A percentile compares a stretch with the other conserved stretches of the same genome.
Evolutionary conservation across 2,113 vertebrate genomes (phyloP).

Genomic region (Lichenostomus cassidix): DNA sequence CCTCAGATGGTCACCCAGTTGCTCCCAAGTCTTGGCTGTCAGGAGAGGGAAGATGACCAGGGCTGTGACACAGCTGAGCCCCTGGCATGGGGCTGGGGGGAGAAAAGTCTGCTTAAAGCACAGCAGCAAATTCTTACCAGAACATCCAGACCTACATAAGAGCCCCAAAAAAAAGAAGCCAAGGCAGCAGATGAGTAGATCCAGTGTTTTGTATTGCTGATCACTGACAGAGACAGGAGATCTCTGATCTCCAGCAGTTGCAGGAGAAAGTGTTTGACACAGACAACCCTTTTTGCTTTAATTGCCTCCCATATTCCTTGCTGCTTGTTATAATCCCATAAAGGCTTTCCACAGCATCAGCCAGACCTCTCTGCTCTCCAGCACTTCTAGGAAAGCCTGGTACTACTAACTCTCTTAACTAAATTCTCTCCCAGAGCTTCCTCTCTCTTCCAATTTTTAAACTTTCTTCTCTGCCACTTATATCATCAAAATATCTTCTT

Average conservation of each 20-base stretch:
- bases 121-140: background rate
- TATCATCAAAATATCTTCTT: background rate
- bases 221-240: background rate
- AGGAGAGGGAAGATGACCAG: background rate
- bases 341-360: background rate
- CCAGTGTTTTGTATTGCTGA: background rate
- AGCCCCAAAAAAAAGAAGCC: background rate
- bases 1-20: background rate
- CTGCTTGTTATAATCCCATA: background rate
- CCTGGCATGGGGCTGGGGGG: accelerated
- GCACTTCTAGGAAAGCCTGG: background rate
- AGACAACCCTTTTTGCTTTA: background rate
- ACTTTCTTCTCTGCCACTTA: background rate
- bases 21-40: background rate
- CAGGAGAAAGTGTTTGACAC: background rate
- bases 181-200: background rate
- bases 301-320: background rate
- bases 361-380: background rate
- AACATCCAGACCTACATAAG: background rate
- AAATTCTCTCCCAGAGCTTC: background rate
- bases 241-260: background rate
- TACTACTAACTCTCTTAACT: background rate
- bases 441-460: background rate
- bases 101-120: background rate
- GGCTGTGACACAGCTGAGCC: background rate